phyloP scores from a whole-genome alignment of 2,888 invertebrate genomes.

The Euplexia lucipara region DNA sequence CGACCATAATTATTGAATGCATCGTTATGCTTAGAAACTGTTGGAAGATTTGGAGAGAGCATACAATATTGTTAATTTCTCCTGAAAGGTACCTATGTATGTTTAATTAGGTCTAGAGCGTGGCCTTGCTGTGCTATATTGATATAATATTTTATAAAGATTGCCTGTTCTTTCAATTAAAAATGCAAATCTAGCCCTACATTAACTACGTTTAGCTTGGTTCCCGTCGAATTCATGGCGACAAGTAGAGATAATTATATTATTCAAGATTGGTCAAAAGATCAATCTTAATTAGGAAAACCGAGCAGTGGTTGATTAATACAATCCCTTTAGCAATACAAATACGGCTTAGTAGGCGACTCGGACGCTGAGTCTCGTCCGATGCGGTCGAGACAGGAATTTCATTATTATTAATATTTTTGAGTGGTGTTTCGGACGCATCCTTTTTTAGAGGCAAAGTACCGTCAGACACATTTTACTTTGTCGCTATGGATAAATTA shows the following conservation, averaged over 20 bases:
- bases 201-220: conserved; percentile 20
- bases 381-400: too few relatives aligned
- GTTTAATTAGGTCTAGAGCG: too few relatives aligned
- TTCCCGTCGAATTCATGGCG: conserved; percentile 14
- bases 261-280: conserved; percentile 9
- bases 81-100: too few relatives aligned
- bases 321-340: conserved; percentile 1
- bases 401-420: too few relatives aligned
- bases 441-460: too few relatives aligned
- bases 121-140: too few relatives aligned
- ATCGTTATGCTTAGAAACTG: background rate
- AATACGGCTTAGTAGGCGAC: too few relatives aligned
- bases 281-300: conserved; percentile 38
- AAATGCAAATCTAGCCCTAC: conserved; percentile 2
- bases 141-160: background rate
- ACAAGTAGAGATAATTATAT: conserved; percentile 32
- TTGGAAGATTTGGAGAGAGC: background rate
- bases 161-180: background rate
- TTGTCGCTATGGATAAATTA: too few relatives aligned
- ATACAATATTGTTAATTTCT: too few relatives aligned
- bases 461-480: too few relatives aligned
- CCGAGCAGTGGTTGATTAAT: conserved; percentile 32
- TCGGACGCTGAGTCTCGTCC: too few relatives aligned
- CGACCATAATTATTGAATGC: conserved; percentile 4
- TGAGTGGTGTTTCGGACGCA: too few relatives aligned